Percentiles rank a stretch among this genome's conserved stretches.
Conservation (phyloP, 1,140 invertebrate genomes). For the Drosophila carrolli region DNA sequence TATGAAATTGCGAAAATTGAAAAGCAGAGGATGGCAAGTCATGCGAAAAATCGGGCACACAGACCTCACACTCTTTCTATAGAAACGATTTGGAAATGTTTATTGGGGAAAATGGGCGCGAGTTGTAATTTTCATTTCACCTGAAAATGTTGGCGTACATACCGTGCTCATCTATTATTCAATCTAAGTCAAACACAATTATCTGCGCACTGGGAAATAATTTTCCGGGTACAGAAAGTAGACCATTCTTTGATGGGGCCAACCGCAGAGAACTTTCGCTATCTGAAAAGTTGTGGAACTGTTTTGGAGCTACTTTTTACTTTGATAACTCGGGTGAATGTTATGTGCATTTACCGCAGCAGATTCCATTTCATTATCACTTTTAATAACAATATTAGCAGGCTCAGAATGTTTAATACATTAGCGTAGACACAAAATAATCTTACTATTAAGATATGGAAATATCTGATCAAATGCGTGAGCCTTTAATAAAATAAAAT, state of each 20-base stretch:
- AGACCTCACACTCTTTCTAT: background rate
- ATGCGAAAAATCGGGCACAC: slow-evolving; percentile 28
- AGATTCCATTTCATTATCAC: no score
- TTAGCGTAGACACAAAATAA: background rate
- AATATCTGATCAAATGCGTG: slow-evolving; percentile 1
- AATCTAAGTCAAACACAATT: slow-evolving; percentile 26
- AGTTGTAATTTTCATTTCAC: slow-evolving; percentile 13
- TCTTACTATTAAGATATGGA: background rate
- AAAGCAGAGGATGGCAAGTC: slow-evolving; percentile 19
- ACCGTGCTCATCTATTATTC: slow-evolving; percentile 26
- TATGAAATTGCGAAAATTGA: slow-evolving; percentile 49
- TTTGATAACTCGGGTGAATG: background rate
- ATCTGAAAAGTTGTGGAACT: slow-evolving; percentile 6
- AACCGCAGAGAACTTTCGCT: slow-evolving; percentile 25
- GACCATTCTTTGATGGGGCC: slow-evolving; percentile 13
- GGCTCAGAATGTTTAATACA: no score
- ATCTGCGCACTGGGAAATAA: slow-evolving; percentile 6
- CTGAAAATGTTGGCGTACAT: background rate
- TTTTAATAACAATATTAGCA: background rate
- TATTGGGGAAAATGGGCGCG: slow-evolving; percentile 11
- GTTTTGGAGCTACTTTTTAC: slow-evolving; percentile 3
- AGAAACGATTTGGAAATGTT: slow-evolving; percentile 8
- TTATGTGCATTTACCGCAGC: background rate
- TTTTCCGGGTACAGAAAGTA: slow-evolving; percentile 4
- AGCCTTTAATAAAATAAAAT: slow-evolving; percentile 4